Conservation (phyloP, 2,888 invertebrate genomes). For the Podotricha telesiphe region DNA sequence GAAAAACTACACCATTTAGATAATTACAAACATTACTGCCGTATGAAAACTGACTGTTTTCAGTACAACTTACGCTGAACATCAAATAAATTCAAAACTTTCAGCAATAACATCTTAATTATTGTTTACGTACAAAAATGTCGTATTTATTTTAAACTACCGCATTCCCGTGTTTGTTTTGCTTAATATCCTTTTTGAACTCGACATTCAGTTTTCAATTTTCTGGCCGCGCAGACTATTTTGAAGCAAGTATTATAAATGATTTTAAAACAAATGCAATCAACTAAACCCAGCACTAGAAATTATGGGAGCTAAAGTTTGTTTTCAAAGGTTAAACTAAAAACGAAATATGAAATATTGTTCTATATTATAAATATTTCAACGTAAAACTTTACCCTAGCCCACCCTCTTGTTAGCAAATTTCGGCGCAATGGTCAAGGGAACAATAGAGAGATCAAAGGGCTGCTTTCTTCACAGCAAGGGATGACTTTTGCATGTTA, state of each 20-base stretch:
- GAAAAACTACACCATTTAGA: background rate
- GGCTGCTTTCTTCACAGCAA: constrained; percentile 61
- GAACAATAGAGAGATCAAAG: constrained; percentile 72
- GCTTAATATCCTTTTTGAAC: background rate
- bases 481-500: constrained; percentile 60
- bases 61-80: background rate
- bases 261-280: constrained; percentile 1
- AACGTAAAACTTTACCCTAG: constrained; percentile 50
- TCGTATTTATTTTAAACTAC: background rate
- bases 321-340: constrained; percentile 11
- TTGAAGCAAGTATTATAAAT: constrained; percentile 4
- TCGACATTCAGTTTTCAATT: background rate
- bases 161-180: background rate
- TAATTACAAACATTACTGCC: background rate
- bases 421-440: constrained; percentile 66
- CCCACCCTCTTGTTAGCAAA: constrained; percentile 58
- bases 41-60: background rate
- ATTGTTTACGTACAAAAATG: background rate
- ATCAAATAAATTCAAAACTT: background rate
- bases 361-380: constrained; percentile 29
- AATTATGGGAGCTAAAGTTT: background rate
- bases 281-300: background rate
- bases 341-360: constrained; percentile 19
- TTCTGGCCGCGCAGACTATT: background rate
- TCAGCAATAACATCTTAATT: background rate